phyloP scores from a whole-genome alignment of 2,113 vertebrate species.

The Lophotis ruficrista region DNA sequence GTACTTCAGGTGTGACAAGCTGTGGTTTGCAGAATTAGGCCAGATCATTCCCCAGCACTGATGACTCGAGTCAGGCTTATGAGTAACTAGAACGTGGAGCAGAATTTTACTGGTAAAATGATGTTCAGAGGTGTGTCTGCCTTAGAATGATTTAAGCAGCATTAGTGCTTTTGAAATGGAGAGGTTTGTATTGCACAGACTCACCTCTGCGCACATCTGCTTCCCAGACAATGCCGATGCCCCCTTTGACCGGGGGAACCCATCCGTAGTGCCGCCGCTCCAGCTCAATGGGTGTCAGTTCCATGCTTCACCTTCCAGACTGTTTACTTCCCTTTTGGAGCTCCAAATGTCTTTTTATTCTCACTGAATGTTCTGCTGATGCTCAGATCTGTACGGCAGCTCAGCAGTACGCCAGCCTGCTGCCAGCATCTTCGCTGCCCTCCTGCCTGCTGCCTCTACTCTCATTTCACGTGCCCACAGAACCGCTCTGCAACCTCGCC shows the following conservation, averaged over 20 bases:
- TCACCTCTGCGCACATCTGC: neutral
- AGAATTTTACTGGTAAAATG: neutral
- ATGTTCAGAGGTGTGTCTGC: neutral
- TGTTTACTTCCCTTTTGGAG: neutral
- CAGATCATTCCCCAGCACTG: neutral
- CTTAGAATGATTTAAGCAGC: neutral
- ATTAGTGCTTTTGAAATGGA: neutral
- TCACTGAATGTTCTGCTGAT: neutral
- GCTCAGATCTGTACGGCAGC: neutral
- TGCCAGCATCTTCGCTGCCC: neutral
- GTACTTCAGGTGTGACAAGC: neutral
- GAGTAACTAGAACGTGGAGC: neutral
- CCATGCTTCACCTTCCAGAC: neutral
- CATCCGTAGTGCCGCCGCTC: fast-evolving
- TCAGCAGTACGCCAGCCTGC: neutral
- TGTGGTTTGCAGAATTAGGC: neutral
- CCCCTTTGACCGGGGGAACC: neutral
- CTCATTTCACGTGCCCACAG: neutral
- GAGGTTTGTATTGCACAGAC: neutral
- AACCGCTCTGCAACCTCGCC: neutral
- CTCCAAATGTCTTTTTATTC: neutral
- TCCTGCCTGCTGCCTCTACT: neutral
- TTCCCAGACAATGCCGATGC: fast-evolving
- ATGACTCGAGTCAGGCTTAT: neutral
- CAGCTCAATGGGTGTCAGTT: neutral